Evolutionary conservation across 2,113 vertebrate genomes (phyloP).

Genomic region (Campylomormyrus tamandua): DNA sequence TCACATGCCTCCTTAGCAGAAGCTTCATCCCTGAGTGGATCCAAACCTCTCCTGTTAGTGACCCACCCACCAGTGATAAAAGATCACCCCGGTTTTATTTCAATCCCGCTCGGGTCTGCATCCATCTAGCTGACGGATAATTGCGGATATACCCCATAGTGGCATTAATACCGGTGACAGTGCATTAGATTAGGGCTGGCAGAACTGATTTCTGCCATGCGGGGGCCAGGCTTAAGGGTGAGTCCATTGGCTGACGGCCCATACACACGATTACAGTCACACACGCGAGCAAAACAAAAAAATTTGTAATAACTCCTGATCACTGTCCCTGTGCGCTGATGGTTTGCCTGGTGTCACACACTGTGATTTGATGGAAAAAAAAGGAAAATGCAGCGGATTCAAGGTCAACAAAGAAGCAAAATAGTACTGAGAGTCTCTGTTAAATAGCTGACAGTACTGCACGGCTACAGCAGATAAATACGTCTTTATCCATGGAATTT

Average conservation of each 20-base stretch:
- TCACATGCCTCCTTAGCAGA: background rate
- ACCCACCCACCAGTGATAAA: conserved; percentile 36
- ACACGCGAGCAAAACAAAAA: background rate
- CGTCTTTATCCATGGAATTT: background rate
- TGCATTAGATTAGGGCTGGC: conserved; percentile 46
- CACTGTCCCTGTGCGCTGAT: background rate
- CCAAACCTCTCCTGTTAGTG: background rate
- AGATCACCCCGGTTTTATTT: conserved; percentile 47
- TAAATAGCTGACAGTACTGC: background rate
- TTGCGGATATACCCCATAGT: conserved; percentile 50
- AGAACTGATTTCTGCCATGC: conserved; percentile 27
- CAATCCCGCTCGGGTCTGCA: conserved; percentile 39
- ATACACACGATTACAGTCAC: background rate
- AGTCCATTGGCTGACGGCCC: background rate
- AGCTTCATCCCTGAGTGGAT: background rate
- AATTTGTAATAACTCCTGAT: background rate
- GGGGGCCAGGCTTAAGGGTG: background rate
- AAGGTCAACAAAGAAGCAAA: background rate
- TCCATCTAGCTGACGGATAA: conserved; percentile 50
- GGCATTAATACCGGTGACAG: conserved; percentile 54
- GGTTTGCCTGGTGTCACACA: background rate
- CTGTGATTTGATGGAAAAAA: background rate
- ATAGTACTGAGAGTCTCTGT: background rate
- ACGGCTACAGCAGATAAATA: background rate
- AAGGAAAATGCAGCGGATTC: background rate